Evolutionary conservation across 2,797 vertebrate species (phyloP), one percentile per base, ranked within the genome.

Genomic region (Pantherophis alleghaniensis): DNA sequence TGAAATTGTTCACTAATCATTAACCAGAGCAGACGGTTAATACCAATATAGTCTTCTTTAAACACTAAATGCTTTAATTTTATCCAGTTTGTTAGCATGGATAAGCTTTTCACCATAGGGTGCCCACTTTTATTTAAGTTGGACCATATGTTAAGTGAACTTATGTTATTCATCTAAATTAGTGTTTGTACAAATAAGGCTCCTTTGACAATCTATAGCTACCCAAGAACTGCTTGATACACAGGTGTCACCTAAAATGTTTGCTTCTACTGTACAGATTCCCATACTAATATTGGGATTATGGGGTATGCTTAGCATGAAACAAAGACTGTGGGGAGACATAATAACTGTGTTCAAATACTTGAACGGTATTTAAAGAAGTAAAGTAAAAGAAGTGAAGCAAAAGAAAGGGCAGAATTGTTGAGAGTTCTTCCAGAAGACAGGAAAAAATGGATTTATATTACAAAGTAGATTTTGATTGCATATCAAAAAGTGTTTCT

Each of bases 1-100:
- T 56, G 74, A 92, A 95, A 51, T 5, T 22, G 2, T 92, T 94
- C 94, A 55, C 89, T 95, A 95, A 96, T 96, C 96, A 90, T 94
- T 95, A 94, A 94, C 22, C 18, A 26, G 7, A 90, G 93, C 92
- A 92, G 86, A 93, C 87, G 32, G 60, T 61, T 93, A 93, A 91
- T 93, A 94, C 57, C 28, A 89, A 53, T 69, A 92, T 88, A 91
- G 56, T 89, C 88, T 69, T 55, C 53, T 92, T 89, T 60, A 61
- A n/a, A 95, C 83, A 93, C 55, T 20, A 93, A 90, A 57, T 28
- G 57, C 79, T 24, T 87, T 3, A n/a, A 86, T 2, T 0, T 51
- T 26, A 7, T 6, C 1, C 79, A 1, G 0, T 0, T 2, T 20
- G n/a, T 74, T 87, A 66, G 47, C 42, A 5, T 51, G 18, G 13